These are phyloP conservation scores for Drosophila multiciliata DNA, from an alignment of 2,888 invertebrate species.

Conservation along the genomic window DNA sequence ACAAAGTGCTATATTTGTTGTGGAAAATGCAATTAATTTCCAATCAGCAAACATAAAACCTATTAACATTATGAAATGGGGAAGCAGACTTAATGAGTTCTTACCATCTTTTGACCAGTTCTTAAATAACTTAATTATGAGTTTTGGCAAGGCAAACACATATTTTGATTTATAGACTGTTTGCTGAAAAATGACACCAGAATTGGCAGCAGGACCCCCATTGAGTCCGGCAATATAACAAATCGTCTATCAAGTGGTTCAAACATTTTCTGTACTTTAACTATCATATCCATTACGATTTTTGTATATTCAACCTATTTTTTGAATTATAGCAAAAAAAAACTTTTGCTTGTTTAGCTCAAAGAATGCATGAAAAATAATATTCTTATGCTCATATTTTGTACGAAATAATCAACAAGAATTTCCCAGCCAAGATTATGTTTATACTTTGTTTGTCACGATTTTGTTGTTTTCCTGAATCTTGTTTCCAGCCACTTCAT, in stretches of 20 bases:
- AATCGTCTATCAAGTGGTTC: conserved; percentile 48
- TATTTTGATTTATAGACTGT: conserved; percentile 59
- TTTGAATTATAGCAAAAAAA: conserved; percentile 1
- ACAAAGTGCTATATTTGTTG: background rate
- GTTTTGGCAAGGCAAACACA: conserved; percentile 18
- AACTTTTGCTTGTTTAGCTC: conserved; percentile 41
- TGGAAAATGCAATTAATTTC: conserved; percentile 54
- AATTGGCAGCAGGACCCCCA: background rate
- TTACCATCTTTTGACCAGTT: conserved; percentile 20
- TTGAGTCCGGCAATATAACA: conserved; percentile 36
- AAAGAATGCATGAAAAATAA: conserved; percentile 8
- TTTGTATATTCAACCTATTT: conserved; percentile 18
- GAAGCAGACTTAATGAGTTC: conserved; percentile 10
- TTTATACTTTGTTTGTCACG: conserved; percentile 9
- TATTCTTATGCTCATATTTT: conserved; percentile 40
- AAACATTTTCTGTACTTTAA: conserved; percentile 24
- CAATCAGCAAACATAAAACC: conserved; percentile 34
- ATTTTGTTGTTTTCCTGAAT: conserved; percentile 45
- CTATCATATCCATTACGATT: conserved; percentile 15
- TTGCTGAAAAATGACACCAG: conserved; percentile 7
- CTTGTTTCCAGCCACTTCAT: conserved; percentile 27
- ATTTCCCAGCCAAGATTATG: conserved; percentile 60
- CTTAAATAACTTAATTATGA: conserved; percentile 64
- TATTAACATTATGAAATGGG: background rate
- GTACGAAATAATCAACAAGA: conserved; percentile 70